Evolutionary conservation across 2,113 vertebrate species (phyloP).

Genomic region (Lates calcarifer): DNA sequence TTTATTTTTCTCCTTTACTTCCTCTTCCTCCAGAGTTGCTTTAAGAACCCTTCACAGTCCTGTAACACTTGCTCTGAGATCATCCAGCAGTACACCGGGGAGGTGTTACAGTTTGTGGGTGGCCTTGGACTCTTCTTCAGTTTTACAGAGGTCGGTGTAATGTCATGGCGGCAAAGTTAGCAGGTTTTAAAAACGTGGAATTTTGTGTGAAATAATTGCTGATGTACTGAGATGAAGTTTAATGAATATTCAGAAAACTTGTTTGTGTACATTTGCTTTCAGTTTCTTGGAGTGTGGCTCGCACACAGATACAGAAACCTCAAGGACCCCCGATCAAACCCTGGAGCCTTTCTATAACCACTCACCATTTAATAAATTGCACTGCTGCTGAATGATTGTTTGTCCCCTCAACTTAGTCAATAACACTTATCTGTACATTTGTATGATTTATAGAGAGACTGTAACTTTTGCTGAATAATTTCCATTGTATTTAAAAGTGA

Average conservation of each 20-base stretch:
- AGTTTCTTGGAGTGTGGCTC: slow-evolving; percentile 97
- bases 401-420: background rate
- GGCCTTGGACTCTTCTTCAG: slow-evolving; percentile 98
- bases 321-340: slow-evolving; percentile 94
- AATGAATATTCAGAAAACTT: background rate
- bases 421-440: background rate
- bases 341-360: slow-evolving; percentile 93
- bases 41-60: rapidly evolving
- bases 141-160: slow-evolving; percentile 92
- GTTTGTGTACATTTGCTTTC: slow-evolving; percentile 51
- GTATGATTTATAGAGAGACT: background rate
- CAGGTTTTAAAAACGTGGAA: background rate
- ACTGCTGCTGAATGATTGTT: background rate
- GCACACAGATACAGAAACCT: slow-evolving; percentile 95
- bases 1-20: background rate
- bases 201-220: background rate
- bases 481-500: background rate
- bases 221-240: background rate
- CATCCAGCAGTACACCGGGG: slow-evolving; percentile 89
- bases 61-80: slow-evolving; percentile 86
- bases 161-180: background rate
- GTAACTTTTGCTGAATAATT: background rate
- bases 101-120: slow-evolving; percentile 92
- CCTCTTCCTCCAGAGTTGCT: slow-evolving; percentile 81
- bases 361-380: background rate